These are phyloP conservation scores for Onychomys arenicola DNA, from an alignment of 2,797 vertebrate genomes.

Conservation along the genomic window DNA sequence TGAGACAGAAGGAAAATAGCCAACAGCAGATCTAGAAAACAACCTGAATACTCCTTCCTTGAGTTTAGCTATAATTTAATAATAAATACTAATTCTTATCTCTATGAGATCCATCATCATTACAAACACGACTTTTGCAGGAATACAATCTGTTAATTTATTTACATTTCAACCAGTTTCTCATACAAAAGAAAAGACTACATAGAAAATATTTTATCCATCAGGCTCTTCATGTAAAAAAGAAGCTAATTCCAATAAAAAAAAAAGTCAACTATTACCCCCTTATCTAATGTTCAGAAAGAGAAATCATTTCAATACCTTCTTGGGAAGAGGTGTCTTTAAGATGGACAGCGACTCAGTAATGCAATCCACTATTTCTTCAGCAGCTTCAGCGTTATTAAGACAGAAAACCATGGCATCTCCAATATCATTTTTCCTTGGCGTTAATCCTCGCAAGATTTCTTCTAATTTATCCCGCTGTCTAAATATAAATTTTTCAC, in stretches of 20 bases:
- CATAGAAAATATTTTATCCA: conserved; percentile 4
- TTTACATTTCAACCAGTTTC: conserved; percentile 55
- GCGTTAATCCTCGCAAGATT: conserved; percentile 94
- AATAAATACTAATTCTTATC: conserved; percentile 17
- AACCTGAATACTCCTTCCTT: background rate
- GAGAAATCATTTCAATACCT: conserved; percentile 87
- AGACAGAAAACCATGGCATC: conserved; percentile 99
- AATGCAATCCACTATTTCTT: conserved; percentile 98
- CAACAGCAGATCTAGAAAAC: conserved; percentile 29
- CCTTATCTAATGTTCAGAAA: conserved; percentile 25
- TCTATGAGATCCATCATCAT: conserved; percentile 32
- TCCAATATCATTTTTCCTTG: conserved; percentile 96
- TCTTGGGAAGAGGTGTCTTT: conserved; percentile 99
- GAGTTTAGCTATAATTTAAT: conserved; percentile 6
- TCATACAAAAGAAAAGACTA: conserved; percentile 44
- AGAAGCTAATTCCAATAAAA: conserved; percentile 41
- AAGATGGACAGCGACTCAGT: conserved; percentile 97
- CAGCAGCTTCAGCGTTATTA: conserved; percentile 96
- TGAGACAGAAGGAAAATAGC: conserved; percentile 59
- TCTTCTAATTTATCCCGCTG: conserved; percentile 99
- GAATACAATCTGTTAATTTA: background rate
- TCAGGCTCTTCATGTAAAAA: conserved; percentile 18
- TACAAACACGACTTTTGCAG: conserved; percentile 4
- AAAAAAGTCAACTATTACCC: background rate
- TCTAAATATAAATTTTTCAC: conserved; percentile 86